phyloP scores from a whole-genome alignment of 2,888 invertebrate genomes.

The Minunthozetes semirufus region DNA sequence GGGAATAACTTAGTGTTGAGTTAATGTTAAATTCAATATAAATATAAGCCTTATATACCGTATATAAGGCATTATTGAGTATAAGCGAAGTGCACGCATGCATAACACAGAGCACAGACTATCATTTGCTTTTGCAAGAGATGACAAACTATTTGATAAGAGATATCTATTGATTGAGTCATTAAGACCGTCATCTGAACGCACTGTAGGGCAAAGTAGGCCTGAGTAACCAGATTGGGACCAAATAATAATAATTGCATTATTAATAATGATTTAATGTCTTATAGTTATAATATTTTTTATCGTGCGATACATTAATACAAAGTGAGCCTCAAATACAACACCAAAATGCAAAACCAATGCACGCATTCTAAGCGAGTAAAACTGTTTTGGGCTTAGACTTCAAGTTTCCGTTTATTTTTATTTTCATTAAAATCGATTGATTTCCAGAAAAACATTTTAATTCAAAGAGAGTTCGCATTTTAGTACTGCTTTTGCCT shows the following conservation, averaged over 20 bases:
- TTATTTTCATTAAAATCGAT: conserved; percentile 19
- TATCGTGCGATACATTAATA: conserved; percentile 1
- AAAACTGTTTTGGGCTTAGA: conserved; percentile 1
- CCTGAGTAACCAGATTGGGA: conserved; percentile 28
- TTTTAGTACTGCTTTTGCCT: background rate
- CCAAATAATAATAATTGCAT: conserved; percentile 32
- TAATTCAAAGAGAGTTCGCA: background rate
- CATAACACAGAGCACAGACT: conserved; percentile 13
- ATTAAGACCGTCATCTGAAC: conserved; percentile 24
- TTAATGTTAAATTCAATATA: conserved; percentile 29
- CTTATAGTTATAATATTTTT: conserved; percentile 14
- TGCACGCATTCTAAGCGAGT: background rate
- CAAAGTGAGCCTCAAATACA: background rate
- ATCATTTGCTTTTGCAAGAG: conserved; percentile 29
- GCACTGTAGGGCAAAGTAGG: conserved; percentile 25
- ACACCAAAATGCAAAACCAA: background rate
- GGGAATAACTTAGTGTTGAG: conserved; percentile 20
- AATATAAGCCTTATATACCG: too few species aligned
- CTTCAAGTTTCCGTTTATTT: conserved; percentile 22
- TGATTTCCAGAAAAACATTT: conserved; percentile 10
- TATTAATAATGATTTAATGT: conserved; percentile 33
- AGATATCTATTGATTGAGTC: conserved; percentile 29
- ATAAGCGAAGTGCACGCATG: conserved; percentile 25
- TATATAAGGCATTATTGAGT: too few species aligned
- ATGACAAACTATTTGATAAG: conserved; percentile 33